Conservation (phyloP, 2,888 invertebrate species). For the Psylliodes chrysocephalus region DNA sequence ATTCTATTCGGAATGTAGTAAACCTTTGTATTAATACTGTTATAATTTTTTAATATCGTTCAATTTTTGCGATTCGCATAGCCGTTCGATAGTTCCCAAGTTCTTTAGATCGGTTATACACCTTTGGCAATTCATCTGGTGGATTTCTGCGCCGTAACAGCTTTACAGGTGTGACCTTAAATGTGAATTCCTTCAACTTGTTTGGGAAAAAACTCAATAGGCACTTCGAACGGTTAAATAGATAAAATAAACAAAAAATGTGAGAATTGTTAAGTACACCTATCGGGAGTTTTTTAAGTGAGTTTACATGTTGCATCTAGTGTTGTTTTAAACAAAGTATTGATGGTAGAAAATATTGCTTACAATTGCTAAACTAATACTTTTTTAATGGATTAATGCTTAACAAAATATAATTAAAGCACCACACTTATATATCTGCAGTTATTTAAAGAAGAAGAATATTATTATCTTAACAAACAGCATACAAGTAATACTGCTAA, state of each 20-base stretch:
- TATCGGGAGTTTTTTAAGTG: neutral
- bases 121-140: conserved; percentile 20
- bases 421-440: too few species aligned
- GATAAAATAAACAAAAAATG: neutral
- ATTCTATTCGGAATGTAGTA: conserved; percentile 9
- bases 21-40: conserved; percentile 19
- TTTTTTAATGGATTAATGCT: too few species aligned
- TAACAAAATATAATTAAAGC: too few species aligned
- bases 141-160: conserved; percentile 9
- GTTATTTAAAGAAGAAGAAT: too few species aligned
- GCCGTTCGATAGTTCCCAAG: conserved; percentile 7
- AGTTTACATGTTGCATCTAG: too few species aligned
- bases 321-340: too few species aligned
- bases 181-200: neutral
- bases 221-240: neutral
- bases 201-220: neutral
- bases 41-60: conserved; percentile 10
- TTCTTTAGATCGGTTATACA: conserved; percentile 8
- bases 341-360: too few species aligned
- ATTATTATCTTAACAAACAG: too few species aligned
- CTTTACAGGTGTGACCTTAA: conserved; percentile 3
- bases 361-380: too few species aligned
- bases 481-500: too few species aligned
- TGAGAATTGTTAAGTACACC: neutral
- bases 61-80: conserved; percentile 3